Evolutionary conservation across 2,113 vertebrate genomes (phyloP).

Genomic region (Pycnonotus jocosus): DNA sequence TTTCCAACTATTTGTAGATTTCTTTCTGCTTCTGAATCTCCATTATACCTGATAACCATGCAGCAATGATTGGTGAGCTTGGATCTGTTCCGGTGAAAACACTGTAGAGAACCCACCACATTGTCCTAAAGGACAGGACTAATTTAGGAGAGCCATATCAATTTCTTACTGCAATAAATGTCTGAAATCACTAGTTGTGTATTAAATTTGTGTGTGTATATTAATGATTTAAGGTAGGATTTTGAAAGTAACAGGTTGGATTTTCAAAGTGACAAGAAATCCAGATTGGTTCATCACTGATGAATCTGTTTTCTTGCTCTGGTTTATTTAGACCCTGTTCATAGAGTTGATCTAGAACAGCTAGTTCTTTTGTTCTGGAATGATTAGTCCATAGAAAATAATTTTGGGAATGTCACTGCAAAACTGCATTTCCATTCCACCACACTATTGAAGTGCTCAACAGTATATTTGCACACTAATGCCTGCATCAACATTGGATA

Average conservation of each 20-base stretch:
- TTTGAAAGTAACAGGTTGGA: background rate
- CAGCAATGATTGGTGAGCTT: background rate
- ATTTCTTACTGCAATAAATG: background rate
- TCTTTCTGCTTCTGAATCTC: background rate
- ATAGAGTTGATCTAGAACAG: background rate
- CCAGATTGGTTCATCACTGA: background rate
- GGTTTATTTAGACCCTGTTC: background rate
- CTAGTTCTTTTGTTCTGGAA: background rate
- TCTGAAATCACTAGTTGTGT: background rate
- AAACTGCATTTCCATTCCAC: background rate
- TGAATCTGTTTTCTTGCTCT: background rate
- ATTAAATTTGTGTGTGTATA: background rate
- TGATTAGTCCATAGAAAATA: background rate
- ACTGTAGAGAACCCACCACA: background rate
- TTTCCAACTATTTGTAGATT: background rate
- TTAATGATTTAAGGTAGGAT: background rate
- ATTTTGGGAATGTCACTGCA: background rate
- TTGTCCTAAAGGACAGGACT: background rate
- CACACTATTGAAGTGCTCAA: background rate
- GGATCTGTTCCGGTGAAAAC: background rate
- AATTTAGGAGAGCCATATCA: background rate
- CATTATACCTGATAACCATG: accelerated
- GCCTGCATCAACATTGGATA: background rate
- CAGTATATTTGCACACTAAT: background rate
- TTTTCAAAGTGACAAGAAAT: background rate